These are phyloP conservation scores for Congeria kusceri DNA, from an alignment of 2,888 invertebrate genomes.

Conservation along the genomic window DNA sequence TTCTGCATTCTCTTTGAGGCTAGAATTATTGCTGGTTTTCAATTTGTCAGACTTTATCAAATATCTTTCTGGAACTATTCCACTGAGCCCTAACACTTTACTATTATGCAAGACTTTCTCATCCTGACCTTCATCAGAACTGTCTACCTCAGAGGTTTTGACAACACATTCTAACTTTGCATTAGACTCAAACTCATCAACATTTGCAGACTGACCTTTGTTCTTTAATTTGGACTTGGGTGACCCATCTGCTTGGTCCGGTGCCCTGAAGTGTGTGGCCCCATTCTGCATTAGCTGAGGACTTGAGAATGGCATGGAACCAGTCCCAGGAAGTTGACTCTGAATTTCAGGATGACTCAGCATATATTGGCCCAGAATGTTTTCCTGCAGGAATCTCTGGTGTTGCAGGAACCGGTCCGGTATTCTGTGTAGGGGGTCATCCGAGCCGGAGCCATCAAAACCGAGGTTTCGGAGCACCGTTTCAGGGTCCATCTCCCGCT, in stretches of 20 bases:
- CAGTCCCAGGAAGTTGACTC: slow-evolving; percentile 42
- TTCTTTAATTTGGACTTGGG: neutral
- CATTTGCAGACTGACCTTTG: slow-evolving; percentile 52
- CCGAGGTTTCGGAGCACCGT: slow-evolving; percentile 91
- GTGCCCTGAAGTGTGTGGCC: slow-evolving; percentile 18
- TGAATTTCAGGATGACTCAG: slow-evolving; percentile 70
- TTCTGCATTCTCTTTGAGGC: no score
- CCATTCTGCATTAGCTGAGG: no score
- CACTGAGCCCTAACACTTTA: slow-evolving; percentile 44
- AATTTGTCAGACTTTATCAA: slow-evolving; percentile 32
- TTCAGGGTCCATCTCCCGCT: slow-evolving; percentile 95
- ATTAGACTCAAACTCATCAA: slow-evolving; percentile 6
- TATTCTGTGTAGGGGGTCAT: slow-evolving; percentile 87
- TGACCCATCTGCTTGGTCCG: neutral
- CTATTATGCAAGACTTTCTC: slow-evolving; percentile 30
- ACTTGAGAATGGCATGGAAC: neutral
- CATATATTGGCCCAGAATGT: slow-evolving; percentile 91
- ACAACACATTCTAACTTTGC: no score
- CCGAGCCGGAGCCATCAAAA: slow-evolving; percentile 80
- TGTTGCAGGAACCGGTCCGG: slow-evolving; percentile 92
- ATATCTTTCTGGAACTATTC: slow-evolving; percentile 57
- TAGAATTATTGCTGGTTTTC: neutral
- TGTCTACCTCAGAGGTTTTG: neutral
- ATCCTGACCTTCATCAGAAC: slow-evolving; percentile 1
- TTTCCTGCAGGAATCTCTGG: slow-evolving; percentile 88